Base-by-base conservation (phyloP, 1,140 invertebrate species). In the Acromyrmex heyeri region DNA sequence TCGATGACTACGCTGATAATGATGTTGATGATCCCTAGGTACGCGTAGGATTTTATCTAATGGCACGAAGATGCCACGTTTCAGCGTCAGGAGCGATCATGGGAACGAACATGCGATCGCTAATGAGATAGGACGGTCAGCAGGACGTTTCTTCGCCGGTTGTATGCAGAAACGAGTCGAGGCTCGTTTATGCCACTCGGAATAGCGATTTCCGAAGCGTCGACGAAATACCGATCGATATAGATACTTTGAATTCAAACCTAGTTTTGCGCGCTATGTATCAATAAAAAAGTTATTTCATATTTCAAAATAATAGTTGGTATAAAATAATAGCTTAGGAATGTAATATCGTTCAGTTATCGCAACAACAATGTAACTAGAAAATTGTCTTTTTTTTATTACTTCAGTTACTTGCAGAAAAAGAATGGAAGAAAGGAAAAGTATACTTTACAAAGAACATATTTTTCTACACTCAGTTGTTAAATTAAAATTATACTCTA, bases 1-100 rank as follows among this genome's bases (percentile, higher is more conserved):
- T 69, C 76, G 86, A 88, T 83, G 87, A 87, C 86, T 82, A 76
- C 62, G 77, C 75, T 55, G 64, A 59, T 69, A 85, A 85, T 78
- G 59, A 77, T 85, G 82, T 85, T 85, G 82, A 85, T 77, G 72
- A 85, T 85, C 82, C n/a, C 57, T 85, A 77, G 82, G 38, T 78
- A 78, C 61, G 82, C 73, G 82, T 61, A 48, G 82, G 61, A 77
- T 85, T 85, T 85, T 64, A 77, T 76, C 72, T 75, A 83, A 75
- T 72, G 70, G 81, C 57, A 83, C 81, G 64, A 61, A 59, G 78
- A 82, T 82, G 70, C 55, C 57, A 76, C 70, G 81, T 75, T 59
- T 83, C 81, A 50, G 38, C 57, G 81, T 75, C 72, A 64, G 82
- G 73, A 34, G 73, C 61, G 70, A 85, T 85, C 70, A 76, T 85